Base-by-base conservation (phyloP, 2,113 vertebrate species). In the Pelodiscus sinensis region DNA sequence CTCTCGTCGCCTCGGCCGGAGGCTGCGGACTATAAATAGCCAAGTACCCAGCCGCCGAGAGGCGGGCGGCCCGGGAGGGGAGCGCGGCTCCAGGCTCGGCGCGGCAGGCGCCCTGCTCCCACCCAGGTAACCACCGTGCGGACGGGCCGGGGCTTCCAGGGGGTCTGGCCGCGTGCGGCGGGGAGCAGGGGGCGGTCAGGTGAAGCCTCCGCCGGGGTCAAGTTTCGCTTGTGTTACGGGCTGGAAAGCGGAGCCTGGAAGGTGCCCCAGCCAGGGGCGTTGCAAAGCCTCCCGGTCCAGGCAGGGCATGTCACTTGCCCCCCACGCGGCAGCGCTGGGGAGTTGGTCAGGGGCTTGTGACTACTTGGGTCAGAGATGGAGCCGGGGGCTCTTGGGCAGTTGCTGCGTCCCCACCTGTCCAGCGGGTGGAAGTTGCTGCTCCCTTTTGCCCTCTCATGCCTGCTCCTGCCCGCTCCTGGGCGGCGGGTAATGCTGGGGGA, bases 11-110 rank as follows among this genome's bases (percentile, higher is more conserved):
- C 77, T 77, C 79, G 89, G 91, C 65, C 31, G 94, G 92, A 93
- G 92, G 96, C 97, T 94, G 82, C 8, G 78, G 62, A 90, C 97
- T 98, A 98, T 97, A 98, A 98, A 98, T 98, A 98, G 97, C 97
- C 85, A 90, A 94, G 93, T 90, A 80, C 24, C 31, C 93, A 58
- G 96, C 88, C 85, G 1, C 88, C 65, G 5, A 8, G 68, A 18
- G 84, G 5, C 56, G 85, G 94, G 50, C 50, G 1, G 84, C 38
- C 79, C 82, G 87, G 65, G 93, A 54, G 93, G 91, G 91, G 93
- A 96, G 89, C 88, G 92, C 7, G 56, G 55, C 89, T 79, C 38
- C 82, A 94, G 94, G 92, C 94, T 79, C 91, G 71, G 93, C 91
- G 24, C 57, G 57, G 24, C 2, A 25, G 57, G 25, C 58, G 25